These are phyloP conservation scores for Polymixis flavicincta DNA, from an alignment of 2,888 invertebrate genomes.

Conservation along the genomic window DNA sequence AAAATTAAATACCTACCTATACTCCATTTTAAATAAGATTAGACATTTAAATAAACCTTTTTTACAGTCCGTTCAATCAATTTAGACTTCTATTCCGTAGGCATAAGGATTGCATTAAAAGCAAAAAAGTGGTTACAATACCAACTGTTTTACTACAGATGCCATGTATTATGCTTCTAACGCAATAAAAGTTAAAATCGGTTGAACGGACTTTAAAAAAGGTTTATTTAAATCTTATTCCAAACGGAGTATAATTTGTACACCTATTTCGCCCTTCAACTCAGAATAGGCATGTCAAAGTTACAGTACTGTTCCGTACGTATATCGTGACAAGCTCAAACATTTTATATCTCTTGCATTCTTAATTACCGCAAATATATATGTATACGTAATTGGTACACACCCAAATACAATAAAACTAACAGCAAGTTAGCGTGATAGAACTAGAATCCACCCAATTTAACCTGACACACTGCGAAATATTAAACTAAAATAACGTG, in stretches of 20 bases:
- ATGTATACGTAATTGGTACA: constrained; percentile 14
- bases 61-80: too few species aligned
- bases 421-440: constrained; percentile 34
- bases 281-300: neutral
- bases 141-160: too few species aligned
- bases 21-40: too few species aligned
- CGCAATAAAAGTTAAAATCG: too few species aligned
- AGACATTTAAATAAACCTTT: too few species aligned
- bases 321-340: neutral
- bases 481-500: constrained; percentile 8
- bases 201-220: too few species aligned
- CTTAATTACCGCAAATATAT: neutral
- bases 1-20: neutral
- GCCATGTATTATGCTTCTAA: too few species aligned
- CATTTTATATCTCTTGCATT: constrained; percentile 6
- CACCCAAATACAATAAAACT: constrained; percentile 46
- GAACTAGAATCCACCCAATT: constrained; percentile 4
- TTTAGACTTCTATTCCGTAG: too few species aligned
- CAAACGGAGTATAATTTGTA: neutral
- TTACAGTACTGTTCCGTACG: neutral
- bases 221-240: too few species aligned
- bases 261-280: neutral
- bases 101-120: too few species aligned
- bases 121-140: too few species aligned
- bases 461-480: constrained; percentile 7